phyloP scores from a whole-genome alignment of 2,888 invertebrate species.

The Coleophora flavipennella region DNA sequence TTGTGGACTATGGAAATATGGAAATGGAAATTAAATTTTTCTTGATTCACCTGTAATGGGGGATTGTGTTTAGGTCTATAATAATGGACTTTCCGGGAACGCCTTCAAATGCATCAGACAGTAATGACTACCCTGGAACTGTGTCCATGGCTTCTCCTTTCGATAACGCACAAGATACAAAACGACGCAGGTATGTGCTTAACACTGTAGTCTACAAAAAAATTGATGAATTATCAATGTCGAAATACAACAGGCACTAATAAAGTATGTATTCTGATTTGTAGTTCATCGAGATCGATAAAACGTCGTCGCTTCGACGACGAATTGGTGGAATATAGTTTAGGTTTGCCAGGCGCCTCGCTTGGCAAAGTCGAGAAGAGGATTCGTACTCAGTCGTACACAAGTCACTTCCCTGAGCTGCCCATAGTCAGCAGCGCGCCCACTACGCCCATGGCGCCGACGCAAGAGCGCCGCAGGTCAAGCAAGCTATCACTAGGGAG shows the following conservation, averaged over 20 bases:
- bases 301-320: conserved; percentile 97
- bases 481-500: conserved; percentile 57
- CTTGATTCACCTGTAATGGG: too few relatives aligned
- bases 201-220: neutral
- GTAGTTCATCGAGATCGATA: conserved; percentile 92
- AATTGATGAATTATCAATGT: neutral
- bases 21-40: too few relatives aligned
- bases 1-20: too few relatives aligned
- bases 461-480: conserved; percentile 41
- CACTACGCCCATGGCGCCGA: conserved; percentile 30
- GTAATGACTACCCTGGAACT: conserved; percentile 45
- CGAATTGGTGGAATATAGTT: conserved; percentile 94
- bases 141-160: conserved; percentile 35
- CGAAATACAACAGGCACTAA: neutral
- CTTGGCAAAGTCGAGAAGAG: conserved; percentile 56
- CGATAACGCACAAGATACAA: conserved; percentile 51
- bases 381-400: conserved; percentile 63
- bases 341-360: conserved; percentile 76
- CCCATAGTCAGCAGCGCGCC: conserved; percentile 30
- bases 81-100: conserved; percentile 59
- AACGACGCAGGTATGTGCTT: conserved; percentile 59
- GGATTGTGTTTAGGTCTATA: too few relatives aligned
- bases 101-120: conserved; percentile 53
- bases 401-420: conserved; percentile 67
- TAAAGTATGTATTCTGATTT: conserved; percentile 18